Evolutionary conservation across 2,888 invertebrate species (phyloP), one percentile per base, ranked within the genome.

Genomic region (Plagiodera versicolora): DNA sequence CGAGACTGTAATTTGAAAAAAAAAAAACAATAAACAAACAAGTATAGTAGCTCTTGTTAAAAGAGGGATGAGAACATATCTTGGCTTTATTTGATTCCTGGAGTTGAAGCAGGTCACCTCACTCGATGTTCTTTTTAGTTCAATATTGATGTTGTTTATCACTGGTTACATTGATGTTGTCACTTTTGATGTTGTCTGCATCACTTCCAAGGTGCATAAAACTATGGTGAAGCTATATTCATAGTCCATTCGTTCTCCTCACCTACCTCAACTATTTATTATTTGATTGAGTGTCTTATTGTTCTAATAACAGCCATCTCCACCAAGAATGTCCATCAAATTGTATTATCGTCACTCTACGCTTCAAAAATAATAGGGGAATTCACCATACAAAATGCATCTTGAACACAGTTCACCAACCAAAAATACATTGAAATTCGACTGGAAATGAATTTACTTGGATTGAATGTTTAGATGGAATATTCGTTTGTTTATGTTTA

Each of bases 81-180:
- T 32, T 32, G 32, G 10, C 32, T 10, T 32, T 9, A 32, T 32
- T 32, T 11, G 32, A 32, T 32, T 32, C 9, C 11, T 6, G 6
- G 6, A 24, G 24, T 24, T 5, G 6, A 32, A 11, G 10, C 10
- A 35, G 11, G 44, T 14, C n/a, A n/a, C 16, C 17, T 58, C 62
- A 62, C 62, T 62, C 58, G 56, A 51, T 51, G 56, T 35, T 44
- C 19, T 46, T 19, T 35, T 53, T 52, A 35, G 32, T 32, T 24
- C 44, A 51, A 57, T 58, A 48, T 61, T 61, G 63, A 58, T 65
- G 64, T 66, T 67, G 67, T 71, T 67, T 69, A 65, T 72, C 74
- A 74, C 74, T 73, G 72, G 73, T 75, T 74, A 75, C 74, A 69
- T 77, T 74, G 75, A 72, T 77, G 76, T 77, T 76, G 76, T 76